These are phyloP conservation scores for Drosophila prostipennis DNA, from an alignment of 2,888 invertebrate species.

Conservation along the genomic window DNA sequence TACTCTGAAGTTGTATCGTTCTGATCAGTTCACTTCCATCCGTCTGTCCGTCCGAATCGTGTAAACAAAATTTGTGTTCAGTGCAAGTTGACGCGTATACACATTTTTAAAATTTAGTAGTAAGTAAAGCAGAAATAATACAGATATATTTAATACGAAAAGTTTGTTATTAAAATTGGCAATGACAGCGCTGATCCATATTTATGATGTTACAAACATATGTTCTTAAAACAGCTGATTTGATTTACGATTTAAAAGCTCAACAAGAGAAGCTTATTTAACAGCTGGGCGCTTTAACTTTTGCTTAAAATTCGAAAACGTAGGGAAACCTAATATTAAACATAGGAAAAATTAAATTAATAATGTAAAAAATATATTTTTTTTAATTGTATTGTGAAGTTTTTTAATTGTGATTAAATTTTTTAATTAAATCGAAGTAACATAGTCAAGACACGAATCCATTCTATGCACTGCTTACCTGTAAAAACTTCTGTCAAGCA, in stretches of 20 bases:
- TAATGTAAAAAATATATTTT: neutral
- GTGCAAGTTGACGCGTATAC: neutral
- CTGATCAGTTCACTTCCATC: neutral
- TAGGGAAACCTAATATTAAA: no score
- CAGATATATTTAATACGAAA: neutral
- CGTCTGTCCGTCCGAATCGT: neutral
- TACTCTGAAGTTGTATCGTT: no score
- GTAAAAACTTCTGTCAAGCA: neutral
- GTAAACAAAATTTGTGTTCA: conserved; percentile 3
- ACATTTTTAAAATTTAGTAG: neutral
- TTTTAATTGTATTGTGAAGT: neutral
- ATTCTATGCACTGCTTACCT: neutral
- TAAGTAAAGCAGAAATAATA: neutral
- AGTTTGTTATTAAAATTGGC: no score
- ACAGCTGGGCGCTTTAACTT: neutral
- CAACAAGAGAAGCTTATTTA: conserved; percentile 1
- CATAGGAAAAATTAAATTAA: no score
- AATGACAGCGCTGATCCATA: neutral
- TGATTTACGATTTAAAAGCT: conserved; percentile 21
- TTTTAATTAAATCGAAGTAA: no score
- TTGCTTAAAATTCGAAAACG: no score
- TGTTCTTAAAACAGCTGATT: conserved; percentile 10
- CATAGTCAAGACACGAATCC: neutral
- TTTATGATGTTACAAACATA: neutral
- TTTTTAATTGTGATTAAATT: no score